Evolutionary conservation across 2,888 invertebrate genomes (phyloP), one percentile per base, ranked within the genome.

Genomic region (Diarsia rubi): DNA sequence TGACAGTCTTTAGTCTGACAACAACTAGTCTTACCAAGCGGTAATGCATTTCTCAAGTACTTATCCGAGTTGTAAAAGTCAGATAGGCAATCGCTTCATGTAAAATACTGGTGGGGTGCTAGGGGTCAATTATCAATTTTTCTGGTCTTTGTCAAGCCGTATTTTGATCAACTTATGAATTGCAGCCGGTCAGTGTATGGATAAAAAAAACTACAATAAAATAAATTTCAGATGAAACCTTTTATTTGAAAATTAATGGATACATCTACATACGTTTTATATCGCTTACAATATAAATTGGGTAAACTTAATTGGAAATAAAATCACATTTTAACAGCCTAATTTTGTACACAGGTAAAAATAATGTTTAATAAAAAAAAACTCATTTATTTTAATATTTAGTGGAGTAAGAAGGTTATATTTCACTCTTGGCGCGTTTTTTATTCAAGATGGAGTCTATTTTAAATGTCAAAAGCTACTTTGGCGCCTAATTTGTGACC

Each of bases 271-370:
- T 74, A 69, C 21, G 75, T 44, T 67, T 79, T 77, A 82, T 81
- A 87, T 84, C 79, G 84, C 86, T 84, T 84, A 86, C 65, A 83
- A 81, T 82, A 83, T 73, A 82, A 80, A 75, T 73, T 75, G 78
- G 64, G 42, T 75, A 59, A 82, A 76, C 82, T 82, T 81, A 86
- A 82, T 83, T 78, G 84, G 31, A 84, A 79, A 79, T 73, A 79
- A 68, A 87, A 88, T 89, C 88, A 89, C 88, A 88, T 75, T 77
- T 68, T 84, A 88, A 89, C 89, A 89, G 89, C 89, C 89, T 86
- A 87, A 86, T 81, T 85, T 89, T 89, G 89, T 89, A 89, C 86
- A 81, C 37, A 83, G 65, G 57, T 79, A 72, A 78, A 80, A 78
- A 60, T 73, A 71, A 74, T 65, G 69, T 49, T 72, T 73, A 66